These are phyloP conservation scores for Alcis repandata DNA, from an alignment of 2,888 invertebrate species.

Conservation along the genomic window DNA sequence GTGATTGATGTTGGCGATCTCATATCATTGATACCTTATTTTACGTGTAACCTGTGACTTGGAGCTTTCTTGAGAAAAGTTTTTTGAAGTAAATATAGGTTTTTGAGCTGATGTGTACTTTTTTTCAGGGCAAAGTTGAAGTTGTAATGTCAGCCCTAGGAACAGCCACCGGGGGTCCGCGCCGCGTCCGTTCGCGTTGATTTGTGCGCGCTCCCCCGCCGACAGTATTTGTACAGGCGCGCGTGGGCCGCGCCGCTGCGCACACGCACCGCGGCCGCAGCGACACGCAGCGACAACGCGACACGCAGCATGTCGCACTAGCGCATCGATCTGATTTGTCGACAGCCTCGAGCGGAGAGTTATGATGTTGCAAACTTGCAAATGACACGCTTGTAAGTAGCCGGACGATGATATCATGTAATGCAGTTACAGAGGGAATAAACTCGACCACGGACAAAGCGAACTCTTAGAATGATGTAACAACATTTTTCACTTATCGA, in stretches of 20 bases:
- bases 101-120: not conserved
- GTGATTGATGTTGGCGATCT: no score
- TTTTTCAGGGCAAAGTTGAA: not conserved
- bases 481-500: not conserved
- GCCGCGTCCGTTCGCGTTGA: constrained; percentile 76
- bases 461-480: no score
- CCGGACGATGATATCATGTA: not conserved
- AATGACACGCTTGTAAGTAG: constrained; percentile 24
- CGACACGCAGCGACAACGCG: constrained; percentile 24
- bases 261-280: constrained; percentile 37
- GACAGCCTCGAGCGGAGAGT: constrained; percentile 23
- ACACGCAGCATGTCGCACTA: not conserved
- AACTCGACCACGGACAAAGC: no score
- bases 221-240: constrained; percentile 79
- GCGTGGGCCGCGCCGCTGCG: constrained; percentile 62
- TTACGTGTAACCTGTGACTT: no score
- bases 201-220: constrained; percentile 83
- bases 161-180: constrained; percentile 69
- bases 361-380: constrained; percentile 18
- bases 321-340: constrained; percentile 18
- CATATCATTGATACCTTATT: no score
- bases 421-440: no score
- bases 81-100: no score
- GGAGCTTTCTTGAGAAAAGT: no score
- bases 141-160: constrained; percentile 65